These are phyloP conservation scores for Oophaga sylvatica DNA, from an alignment of 2,797 vertebrate species.

Conservation along the genomic window DNA sequence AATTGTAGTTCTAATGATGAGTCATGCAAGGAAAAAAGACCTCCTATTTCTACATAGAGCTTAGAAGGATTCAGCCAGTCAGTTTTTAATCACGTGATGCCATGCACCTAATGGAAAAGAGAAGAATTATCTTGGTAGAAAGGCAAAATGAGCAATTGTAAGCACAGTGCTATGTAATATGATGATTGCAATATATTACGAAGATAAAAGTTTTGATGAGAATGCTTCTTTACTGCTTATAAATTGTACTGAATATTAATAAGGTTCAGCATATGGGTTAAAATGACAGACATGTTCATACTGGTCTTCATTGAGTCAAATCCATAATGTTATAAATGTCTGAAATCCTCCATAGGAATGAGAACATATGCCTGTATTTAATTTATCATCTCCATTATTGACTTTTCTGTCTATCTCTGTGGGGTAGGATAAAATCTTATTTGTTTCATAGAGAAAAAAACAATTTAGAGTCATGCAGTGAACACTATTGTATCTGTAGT, in stretches of 20 bases:
- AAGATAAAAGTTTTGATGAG: too few relatives aligned
- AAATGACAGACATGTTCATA: neutral
- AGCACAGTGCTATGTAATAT: too few relatives aligned
- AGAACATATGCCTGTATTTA: constrained; percentile 23
- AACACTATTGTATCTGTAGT: constrained; percentile 23
- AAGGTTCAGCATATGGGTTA: neutral
- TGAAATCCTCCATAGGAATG: neutral
- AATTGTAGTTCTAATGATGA: too few relatives aligned
- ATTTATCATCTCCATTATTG: constrained; percentile 24
- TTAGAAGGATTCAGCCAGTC: too few relatives aligned
- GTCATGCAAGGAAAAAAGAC: too few relatives aligned
- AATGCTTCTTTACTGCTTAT: too few relatives aligned
- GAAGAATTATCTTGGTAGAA: too few relatives aligned
- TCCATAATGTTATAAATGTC: neutral
- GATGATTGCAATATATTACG: too few relatives aligned
- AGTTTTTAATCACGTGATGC: too few relatives aligned
- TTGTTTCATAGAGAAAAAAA: constrained; percentile 34
- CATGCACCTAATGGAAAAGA: too few relatives aligned
- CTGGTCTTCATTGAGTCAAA: neutral
- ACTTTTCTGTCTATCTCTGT: constrained; percentile 12
- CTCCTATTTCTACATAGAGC: too few relatives aligned
- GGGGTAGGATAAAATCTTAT: constrained; percentile 17
- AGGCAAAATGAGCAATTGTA: too few relatives aligned
- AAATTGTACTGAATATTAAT: neutral
- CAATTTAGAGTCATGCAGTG: constrained; percentile 24